phyloP scores from a whole-genome alignment of 2,113 vertebrate species.

The Trogon surrucura region DNA sequence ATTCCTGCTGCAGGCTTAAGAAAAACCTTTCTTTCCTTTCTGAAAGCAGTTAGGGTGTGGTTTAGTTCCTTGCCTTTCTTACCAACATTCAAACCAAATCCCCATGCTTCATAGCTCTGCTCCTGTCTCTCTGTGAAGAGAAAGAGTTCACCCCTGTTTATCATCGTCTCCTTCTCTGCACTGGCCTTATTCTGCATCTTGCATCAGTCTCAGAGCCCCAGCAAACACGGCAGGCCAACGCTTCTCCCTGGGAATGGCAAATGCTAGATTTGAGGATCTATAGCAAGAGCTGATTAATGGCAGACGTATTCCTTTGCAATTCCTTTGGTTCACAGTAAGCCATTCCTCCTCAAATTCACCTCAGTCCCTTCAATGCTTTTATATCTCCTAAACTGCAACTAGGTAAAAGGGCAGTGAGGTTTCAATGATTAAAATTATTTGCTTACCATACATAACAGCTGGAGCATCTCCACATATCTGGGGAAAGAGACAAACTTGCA shows the following conservation, averaged over 20 bases:
- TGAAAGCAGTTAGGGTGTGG: conserved; percentile 8
- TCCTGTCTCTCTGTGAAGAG: not conserved
- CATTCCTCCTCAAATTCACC: not conserved
- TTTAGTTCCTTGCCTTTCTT: conserved; percentile 20
- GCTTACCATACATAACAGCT: conserved; percentile 83
- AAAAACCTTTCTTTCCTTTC: not conserved
- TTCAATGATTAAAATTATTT: conserved; percentile 40
- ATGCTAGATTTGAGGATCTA: not conserved
- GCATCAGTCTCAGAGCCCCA: not conserved
- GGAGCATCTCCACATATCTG: conserved; percentile 89
- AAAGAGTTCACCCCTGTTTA: not conserved
- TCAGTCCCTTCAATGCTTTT: not conserved
- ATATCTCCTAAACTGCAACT: conserved; percentile 21
- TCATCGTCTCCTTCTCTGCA: not conserved
- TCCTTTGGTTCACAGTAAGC: not conserved
- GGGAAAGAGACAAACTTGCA: conserved; percentile 59
- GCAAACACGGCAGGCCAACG: not conserved
- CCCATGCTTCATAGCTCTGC: not conserved
- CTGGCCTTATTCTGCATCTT: not conserved
- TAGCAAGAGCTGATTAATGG: not conserved
- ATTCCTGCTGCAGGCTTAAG: not conserved
- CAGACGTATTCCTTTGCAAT: not conserved
- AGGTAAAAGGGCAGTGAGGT: conserved; percentile 25
- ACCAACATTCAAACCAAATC: not conserved
- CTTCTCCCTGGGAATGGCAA: not conserved